Percentiles rank a stretch among this genome's conserved stretches.
Conservation (phyloP, 1,140 invertebrate genomes). For the Anastrepha obliqua region DNA sequence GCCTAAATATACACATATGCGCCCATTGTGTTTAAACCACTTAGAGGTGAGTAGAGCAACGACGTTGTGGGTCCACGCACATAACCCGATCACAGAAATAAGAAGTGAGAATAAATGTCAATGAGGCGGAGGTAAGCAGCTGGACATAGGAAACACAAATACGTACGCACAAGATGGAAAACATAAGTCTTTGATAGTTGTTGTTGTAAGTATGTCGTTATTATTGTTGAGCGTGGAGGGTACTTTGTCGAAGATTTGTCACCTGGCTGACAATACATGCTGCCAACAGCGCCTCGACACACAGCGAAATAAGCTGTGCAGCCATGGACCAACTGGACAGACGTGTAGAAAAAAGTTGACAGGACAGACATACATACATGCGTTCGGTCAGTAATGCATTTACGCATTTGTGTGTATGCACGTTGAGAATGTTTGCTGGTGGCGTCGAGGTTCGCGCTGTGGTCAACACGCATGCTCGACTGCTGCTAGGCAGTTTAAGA, state of each 20-base stretch:
- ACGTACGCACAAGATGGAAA: neutral
- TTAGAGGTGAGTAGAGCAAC: conserved; percentile 44
- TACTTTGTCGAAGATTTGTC: conserved; percentile 58
- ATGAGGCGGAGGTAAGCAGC: conserved; percentile 25
- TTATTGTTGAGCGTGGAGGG: conserved; percentile 3
- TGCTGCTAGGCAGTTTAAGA: conserved; percentile 50
- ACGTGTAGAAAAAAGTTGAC: neutral
- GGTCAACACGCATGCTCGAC: conserved; percentile 53
- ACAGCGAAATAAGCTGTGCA: conserved; percentile 46
- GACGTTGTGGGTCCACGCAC: conserved; percentile 56
- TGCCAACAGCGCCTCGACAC: conserved; percentile 52
- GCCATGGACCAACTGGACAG: conserved; percentile 4
- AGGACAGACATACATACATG: neutral
- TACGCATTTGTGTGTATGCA: neutral
- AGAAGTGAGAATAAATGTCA: conserved; percentile 54
- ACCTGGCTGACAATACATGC: conserved; percentile 58
- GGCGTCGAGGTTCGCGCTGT: conserved; percentile 26
- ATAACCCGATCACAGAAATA: conserved; percentile 52
- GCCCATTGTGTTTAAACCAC: neutral
- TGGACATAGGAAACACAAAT: conserved; percentile 45
- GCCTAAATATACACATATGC: conserved; percentile 12
- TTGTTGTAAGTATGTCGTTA: neutral
- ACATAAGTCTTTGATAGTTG: neutral
- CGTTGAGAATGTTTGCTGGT: conserved; percentile 1
- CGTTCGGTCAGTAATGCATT: neutral